These are phyloP conservation scores for Melopsittacus undulatus DNA, from an alignment of 2,797 vertebrate genomes.

Conservation along the genomic window DNA sequence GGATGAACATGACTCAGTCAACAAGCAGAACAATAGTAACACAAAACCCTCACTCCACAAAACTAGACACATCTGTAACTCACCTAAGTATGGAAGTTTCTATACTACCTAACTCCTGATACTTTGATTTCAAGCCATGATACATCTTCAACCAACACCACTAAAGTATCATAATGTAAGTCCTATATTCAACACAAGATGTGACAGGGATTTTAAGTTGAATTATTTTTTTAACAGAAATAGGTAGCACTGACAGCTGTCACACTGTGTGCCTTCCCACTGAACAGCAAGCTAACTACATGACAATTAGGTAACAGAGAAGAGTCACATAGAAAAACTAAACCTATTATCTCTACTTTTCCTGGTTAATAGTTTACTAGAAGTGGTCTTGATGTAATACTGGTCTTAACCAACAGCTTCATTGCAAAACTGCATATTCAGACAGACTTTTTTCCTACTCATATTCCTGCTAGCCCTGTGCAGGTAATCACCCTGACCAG, in stretches of 20 bases:
- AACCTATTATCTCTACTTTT: constrained; percentile 8
- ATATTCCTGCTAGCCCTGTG: not conserved
- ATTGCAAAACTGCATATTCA: not conserved
- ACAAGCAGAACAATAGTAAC: not conserved
- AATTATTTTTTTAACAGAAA: not conserved
- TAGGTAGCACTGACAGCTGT: constrained; percentile 3
- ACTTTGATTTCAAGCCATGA: not conserved
- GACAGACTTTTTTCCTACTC: not conserved
- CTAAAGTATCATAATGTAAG: not conserved
- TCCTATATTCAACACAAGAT: not conserved
- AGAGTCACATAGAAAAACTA: constrained; percentile 46
- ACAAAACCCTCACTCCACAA: not conserved
- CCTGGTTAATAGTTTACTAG: constrained; percentile 19
- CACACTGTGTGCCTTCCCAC: constrained; percentile 14
- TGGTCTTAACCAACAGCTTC: not conserved
- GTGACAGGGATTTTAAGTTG: not conserved
- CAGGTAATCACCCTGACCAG: not conserved
- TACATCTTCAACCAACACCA: not conserved
- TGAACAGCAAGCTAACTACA: constrained; percentile 48
- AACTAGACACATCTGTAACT: not conserved
- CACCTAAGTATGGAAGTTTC: fast-evolving
- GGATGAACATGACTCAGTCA: fast-evolving
- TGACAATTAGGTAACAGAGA: constrained; percentile 42
- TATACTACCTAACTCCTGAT: not conserved
- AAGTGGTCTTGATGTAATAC: not conserved